A percentile compares a stretch with the other conserved stretches of the same genome.
phyloP scores from a whole-genome alignment of 2,797 vertebrate species.

The Manis crassicaudata region DNA sequence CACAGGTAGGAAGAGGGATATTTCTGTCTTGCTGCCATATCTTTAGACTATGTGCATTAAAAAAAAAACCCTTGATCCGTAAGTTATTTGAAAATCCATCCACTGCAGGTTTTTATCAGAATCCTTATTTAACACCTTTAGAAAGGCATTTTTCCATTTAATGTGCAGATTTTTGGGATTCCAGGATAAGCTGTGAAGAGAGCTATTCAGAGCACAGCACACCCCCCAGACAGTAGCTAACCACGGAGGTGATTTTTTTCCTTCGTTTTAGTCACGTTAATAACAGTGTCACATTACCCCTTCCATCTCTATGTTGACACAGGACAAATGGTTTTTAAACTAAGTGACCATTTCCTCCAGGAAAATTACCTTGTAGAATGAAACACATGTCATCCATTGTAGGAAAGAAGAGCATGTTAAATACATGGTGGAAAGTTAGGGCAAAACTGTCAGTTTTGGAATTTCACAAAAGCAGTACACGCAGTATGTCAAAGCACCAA shows the following conservation, averaged over 20 bases:
- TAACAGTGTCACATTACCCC: not conserved
- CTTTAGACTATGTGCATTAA: not conserved
- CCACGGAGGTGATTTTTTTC: not conserved
- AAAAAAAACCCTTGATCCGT: not conserved
- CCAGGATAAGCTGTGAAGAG: not conserved
- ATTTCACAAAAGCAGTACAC: not conserved
- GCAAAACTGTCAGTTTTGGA: not conserved
- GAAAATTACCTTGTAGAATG: not conserved
- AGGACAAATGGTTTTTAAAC: not conserved
- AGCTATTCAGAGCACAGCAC: not conserved
- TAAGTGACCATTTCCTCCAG: not conserved
- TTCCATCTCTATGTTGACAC: not conserved
- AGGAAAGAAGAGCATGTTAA: not conserved
- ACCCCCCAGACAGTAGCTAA: not conserved
- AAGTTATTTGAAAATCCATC: not conserved
- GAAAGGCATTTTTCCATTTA: not conserved
- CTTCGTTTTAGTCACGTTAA: not conserved
- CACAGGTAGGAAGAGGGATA: not conserved
- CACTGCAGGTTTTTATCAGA: not conserved
- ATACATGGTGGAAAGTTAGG: not conserved
- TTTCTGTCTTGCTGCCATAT: not conserved
- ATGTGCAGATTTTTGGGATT: not conserved
- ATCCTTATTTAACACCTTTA: not conserved
- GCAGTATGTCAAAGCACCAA: not conserved
- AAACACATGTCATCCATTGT: not conserved